Conservation (phyloP, 2,888 invertebrate genomes). For the Acanthopleura granulata region DNA sequence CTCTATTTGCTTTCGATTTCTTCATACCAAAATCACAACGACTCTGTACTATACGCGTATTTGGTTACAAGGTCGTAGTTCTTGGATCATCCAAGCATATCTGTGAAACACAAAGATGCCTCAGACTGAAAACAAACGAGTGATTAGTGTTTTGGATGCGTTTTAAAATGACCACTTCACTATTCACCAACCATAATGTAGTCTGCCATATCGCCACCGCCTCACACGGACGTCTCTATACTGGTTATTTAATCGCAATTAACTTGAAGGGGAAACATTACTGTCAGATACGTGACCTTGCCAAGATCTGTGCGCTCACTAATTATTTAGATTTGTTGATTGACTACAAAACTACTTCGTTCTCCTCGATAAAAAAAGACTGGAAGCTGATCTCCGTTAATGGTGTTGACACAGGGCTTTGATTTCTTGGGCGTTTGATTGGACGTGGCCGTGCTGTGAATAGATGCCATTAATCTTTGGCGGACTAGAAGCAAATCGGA, state of each 20-base stretch:
- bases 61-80: too few relatives aligned
- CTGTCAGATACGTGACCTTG: neutral
- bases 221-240: neutral
- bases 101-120: too few relatives aligned
- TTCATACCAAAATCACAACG: too few relatives aligned
- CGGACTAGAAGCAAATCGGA: neutral
- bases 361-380: neutral
- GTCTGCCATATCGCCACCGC: neutral
- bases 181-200: neutral
- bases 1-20: too few relatives aligned
- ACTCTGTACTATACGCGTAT: too few relatives aligned
- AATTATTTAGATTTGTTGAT: slow-evolving; percentile 2
- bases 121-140: too few relatives aligned
- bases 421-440: slow-evolving; percentile 16
- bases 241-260: slow-evolving; percentile 1
- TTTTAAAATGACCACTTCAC: neutral
- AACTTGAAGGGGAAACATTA: neutral
- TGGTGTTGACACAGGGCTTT: slow-evolving; percentile 18
- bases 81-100: too few relatives aligned
- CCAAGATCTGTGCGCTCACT: neutral
- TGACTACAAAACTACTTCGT: neutral
- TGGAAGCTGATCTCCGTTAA: neutral
- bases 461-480: slow-evolving; percentile 16
- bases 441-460: slow-evolving; percentile 1
- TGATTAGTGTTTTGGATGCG: neutral